Evolutionary conservation across 2,113 vertebrate genomes (phyloP).

Genomic region (Polypterus bichir): DNA sequence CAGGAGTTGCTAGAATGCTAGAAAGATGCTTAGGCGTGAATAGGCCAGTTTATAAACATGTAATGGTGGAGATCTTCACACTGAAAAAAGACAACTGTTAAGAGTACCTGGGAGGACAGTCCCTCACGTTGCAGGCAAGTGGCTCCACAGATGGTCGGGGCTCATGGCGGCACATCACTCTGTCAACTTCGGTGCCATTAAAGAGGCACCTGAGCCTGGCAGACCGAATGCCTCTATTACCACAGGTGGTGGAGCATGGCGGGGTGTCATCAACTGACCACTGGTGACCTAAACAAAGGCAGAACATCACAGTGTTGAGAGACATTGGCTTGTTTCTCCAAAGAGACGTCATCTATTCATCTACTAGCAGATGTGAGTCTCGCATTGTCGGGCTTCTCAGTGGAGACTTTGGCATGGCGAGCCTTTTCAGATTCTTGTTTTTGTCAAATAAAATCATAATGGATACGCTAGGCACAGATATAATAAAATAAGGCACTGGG

Average conservation of each 20-base stretch:
- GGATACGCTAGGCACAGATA: too few relatives aligned
- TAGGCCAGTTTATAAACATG: too few relatives aligned
- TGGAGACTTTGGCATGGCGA: too few relatives aligned
- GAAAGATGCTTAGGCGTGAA: too few relatives aligned
- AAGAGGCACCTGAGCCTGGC: slow-evolving; percentile 54
- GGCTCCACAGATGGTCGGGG: slow-evolving; percentile 46
- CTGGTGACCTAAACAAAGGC: slow-evolving; percentile 39
- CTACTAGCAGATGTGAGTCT: too few relatives aligned
- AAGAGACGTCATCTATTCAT: slow-evolving; percentile 1
- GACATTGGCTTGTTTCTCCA: slow-evolving; percentile 31
- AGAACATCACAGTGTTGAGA: slow-evolving; percentile 29
- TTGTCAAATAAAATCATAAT: too few relatives aligned
- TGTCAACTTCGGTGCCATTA: slow-evolving; percentile 35
- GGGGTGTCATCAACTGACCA: slow-evolving; percentile 49
- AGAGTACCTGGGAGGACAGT: slow-evolving; percentile 65
- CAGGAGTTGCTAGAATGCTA: too few relatives aligned
- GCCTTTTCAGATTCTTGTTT: too few relatives aligned
- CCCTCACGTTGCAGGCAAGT: slow-evolving; percentile 59
- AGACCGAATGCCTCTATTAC: slow-evolving; percentile 47
- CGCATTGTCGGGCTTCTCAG: too few relatives aligned
- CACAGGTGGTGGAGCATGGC: slow-evolving; percentile 53
- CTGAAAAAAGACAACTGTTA: not conserved
- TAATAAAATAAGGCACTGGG: too few relatives aligned
- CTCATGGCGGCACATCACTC: slow-evolving; percentile 44
- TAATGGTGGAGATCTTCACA: not conserved